Percentiles rank a stretch among this genome's conserved stretches.
These are phyloP conservation scores for Indicator indicator DNA, from an alignment of 2,113 vertebrate species.

Conservation along the genomic window DNA sequence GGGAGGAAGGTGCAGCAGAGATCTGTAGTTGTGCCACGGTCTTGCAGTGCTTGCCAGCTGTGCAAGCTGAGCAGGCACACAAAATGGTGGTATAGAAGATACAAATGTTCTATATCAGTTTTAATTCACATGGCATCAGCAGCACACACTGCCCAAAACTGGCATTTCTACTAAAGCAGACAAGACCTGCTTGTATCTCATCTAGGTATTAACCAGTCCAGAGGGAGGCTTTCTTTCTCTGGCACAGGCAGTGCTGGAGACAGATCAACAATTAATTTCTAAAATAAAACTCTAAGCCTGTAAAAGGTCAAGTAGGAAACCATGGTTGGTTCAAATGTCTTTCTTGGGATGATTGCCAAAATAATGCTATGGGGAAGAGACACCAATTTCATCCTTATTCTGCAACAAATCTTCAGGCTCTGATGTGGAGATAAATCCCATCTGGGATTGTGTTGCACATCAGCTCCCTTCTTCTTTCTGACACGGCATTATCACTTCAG, in stretches of 20 bases:
- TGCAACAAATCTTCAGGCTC: background rate
- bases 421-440: background rate
- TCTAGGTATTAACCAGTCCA: background rate
- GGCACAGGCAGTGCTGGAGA: background rate
- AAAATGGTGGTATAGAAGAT: background rate
- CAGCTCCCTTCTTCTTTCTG: background rate
- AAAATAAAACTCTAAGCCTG: background rate
- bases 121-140: background rate
- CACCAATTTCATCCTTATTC: background rate
- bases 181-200: background rate
- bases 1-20: background rate
- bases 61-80: background rate
- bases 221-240: background rate
- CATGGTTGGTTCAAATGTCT: background rate
- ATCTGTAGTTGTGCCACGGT: background rate
- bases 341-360: background rate
- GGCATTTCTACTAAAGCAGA: background rate
- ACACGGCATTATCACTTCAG: background rate
- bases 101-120: background rate
- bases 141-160: background rate
- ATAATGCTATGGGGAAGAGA: background rate
- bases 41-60: accelerated
- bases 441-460: background rate
- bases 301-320: background rate
- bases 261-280: background rate